Evolutionary conservation across 2,797 vertebrate species (phyloP).

Genomic region (Poecilia wingei): DNA sequence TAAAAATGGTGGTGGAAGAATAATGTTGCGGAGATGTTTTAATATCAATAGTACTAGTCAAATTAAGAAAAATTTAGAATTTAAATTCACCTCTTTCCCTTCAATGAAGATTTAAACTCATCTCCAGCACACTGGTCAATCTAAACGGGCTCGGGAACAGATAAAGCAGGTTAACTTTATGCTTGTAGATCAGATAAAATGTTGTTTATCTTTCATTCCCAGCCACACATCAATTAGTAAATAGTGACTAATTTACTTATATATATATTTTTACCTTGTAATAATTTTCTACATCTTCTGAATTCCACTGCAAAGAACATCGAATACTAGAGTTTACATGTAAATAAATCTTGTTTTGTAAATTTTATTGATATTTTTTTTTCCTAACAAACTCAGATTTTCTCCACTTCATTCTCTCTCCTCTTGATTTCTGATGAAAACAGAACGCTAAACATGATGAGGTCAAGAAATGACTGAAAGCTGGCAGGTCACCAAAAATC

Average conservation of each 20-base stretch:
- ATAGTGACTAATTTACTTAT: background rate
- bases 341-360: no score
- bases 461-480: constrained; percentile 23
- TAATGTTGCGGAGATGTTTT: background rate
- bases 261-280: background rate
- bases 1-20: background rate
- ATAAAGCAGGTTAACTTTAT: background rate
- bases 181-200: background rate
- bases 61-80: background rate
- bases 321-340: background rate
- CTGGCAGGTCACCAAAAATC: constrained; percentile 48
- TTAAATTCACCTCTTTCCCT: background rate
- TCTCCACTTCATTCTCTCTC: background rate
- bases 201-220: background rate
- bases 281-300: background rate
- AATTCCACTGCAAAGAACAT: background rate
- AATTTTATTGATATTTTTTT: no score
- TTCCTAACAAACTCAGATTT: background rate
- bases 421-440: constrained; percentile 11
- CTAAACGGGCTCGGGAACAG: background rate
- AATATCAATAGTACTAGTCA: background rate
- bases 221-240: background rate
- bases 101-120: background rate
- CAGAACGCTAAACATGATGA: constrained; percentile 40
- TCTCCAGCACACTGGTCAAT: background rate